Percentiles rank a stretch among this genome's conserved stretches.
Evolutionary conservation across 2,113 vertebrate genomes (phyloP).

Genomic region (Scomber scombrus): DNA sequence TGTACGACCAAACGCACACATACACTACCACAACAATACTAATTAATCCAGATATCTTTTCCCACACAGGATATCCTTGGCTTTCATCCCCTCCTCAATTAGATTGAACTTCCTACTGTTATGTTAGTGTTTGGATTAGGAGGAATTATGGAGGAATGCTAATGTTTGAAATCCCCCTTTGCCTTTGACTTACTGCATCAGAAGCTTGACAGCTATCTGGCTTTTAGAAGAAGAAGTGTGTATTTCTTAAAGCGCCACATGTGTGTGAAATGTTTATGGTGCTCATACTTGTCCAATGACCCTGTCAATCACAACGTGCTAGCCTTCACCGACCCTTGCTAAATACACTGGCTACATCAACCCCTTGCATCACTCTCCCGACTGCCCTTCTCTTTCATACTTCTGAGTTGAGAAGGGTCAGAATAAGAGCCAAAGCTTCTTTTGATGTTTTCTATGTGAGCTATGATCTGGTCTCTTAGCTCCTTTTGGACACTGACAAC

Average conservation of each 20-base stretch:
- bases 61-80: constrained; percentile 72
- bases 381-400: not conserved
- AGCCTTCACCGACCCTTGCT: not conserved
- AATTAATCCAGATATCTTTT: constrained; percentile 80
- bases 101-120: constrained; percentile 74
- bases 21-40: constrained; percentile 57
- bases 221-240: constrained; percentile 36
- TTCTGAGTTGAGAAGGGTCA: constrained; percentile 2
- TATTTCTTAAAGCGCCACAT: constrained; percentile 9
- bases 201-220: constrained; percentile 55
- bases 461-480: constrained; percentile 10
- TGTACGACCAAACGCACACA: constrained; percentile 24
- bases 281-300: not conserved
- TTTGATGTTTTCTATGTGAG: not conserved
- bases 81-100: constrained; percentile 78
- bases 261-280: constrained; percentile 1
- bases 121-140: constrained; percentile 79
- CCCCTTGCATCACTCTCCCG: constrained; percentile 11
- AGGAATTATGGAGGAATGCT: constrained; percentile 72
- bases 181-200: constrained; percentile 72
- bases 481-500: constrained; percentile 5
- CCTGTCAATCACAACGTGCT: not conserved
- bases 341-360: not conserved
- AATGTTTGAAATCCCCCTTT: constrained; percentile 73
- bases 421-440: constrained; percentile 15